Conservation (phyloP, 2,113 vertebrate genomes). For the Sylvietta virens region DNA sequence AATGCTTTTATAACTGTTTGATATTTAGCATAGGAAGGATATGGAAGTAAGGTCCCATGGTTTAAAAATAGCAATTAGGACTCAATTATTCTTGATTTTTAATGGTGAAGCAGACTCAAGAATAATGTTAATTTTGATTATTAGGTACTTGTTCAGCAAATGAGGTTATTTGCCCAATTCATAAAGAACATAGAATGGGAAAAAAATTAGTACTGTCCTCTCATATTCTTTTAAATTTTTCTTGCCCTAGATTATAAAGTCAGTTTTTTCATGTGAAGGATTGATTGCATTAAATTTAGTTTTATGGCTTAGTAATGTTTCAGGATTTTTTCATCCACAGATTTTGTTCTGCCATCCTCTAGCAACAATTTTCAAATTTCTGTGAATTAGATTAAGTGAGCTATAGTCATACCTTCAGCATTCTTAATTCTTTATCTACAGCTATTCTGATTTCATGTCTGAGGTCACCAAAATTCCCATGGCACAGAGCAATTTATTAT, state of each 20-base stretch:
- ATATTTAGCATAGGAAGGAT: background rate
- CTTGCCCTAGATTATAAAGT: background rate
- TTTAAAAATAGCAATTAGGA: background rate
- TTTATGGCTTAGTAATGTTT: background rate
- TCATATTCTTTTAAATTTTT: background rate
- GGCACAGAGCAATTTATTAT: background rate
- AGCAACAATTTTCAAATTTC: background rate
- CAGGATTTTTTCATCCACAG: background rate
- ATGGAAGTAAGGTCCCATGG: background rate
- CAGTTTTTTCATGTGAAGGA: background rate
- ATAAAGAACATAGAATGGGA: background rate
- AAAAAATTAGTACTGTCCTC: background rate
- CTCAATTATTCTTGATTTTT: background rate
- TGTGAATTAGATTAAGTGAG: background rate
- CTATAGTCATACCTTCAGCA: background rate
- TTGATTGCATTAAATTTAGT: background rate
- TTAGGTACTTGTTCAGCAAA: background rate
- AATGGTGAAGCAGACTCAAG: background rate
- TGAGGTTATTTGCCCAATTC: background rate
- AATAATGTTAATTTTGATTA: background rate
- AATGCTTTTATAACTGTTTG: background rate
- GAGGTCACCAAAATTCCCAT: background rate
- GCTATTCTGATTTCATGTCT: background rate
- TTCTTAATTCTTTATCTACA: background rate
- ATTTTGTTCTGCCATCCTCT: background rate